Evolutionary conservation across 1,140 invertebrate species (phyloP), one percentile per base, ranked within the genome.

Genomic region (Rhopalosiphum maidis): DNA sequence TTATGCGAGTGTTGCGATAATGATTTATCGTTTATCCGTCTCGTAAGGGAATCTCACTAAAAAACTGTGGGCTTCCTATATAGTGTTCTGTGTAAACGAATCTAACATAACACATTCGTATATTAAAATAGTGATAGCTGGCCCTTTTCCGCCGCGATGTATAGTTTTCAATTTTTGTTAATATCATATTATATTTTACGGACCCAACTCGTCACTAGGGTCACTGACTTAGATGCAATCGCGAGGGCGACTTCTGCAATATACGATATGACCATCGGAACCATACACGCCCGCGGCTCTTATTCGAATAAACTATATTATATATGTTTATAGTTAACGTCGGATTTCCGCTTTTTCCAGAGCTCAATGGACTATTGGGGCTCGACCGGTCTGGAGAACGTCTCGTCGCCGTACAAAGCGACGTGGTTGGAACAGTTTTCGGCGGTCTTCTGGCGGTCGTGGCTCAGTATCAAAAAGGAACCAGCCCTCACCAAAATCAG

Each of bases 371-470:
- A 94, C 94, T 9, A 94, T 94, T 22, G 55, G 94, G 43, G 94
- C 95, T 83, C 37, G 55, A 48, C 35, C 46, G 54, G 30, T 68
- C 94, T 94, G 11, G 94, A 43, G 94, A 94, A 91, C 91, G 92
- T 94, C 54, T 68, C 55, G 55, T 96, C 96, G 7, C 96, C 96
- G 15, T 99, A 99, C 95, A 98, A 98, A 95, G 98, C 97, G 22
- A 96, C 96, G 1, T 99, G 98, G 98, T 97, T 96, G 93, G 96
- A 97, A 94, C 99, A 99, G 95, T 99, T 99, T 95, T 95, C 96
- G 18, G 98, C 98, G 0, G 97, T 99, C 7, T 95, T 99, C 7
- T 99, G 98, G 98, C 96, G 99, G 89, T 98, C 98, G 25, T 99
- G 97, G 97, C 95, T 99, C 21, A 97, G 97, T 82, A 96, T 98